Percentiles rank a stretch among this genome's conserved stretches.
Conservation (phyloP, 2,888 invertebrate species). For the Hirtodrosophila trivittata region DNA sequence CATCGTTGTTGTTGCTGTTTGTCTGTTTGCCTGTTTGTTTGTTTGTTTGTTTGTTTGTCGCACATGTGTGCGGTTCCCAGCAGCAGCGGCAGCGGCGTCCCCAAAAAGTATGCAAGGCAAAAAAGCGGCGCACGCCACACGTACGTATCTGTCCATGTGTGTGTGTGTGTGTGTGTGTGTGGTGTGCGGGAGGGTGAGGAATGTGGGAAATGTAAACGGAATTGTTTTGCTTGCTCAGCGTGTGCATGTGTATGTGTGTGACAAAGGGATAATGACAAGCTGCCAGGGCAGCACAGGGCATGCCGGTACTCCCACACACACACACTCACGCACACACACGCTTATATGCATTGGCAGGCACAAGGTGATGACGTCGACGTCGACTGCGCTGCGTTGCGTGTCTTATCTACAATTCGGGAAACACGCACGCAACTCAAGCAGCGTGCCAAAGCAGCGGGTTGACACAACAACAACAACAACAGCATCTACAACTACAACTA, state of each 20-base stretch:
- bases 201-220: conserved; percentile 77
- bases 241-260: conserved; percentile 35
- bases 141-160: conserved; percentile 2
- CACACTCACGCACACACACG: conserved; percentile 16
- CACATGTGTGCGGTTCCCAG: conserved; percentile 74
- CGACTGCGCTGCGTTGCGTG: conserved; percentile 67
- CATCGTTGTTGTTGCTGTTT: conserved; percentile 50
- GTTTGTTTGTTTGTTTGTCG: conserved; percentile 65
- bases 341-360: conserved; percentile 50
- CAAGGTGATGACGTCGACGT: conserved; percentile 62
- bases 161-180: conserved; percentile 15
- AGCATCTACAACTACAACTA: conserved; percentile 16
- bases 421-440: conserved; percentile 72
- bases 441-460: conserved; percentile 49
- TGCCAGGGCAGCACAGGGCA: conserved; percentile 27
- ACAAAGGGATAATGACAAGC: conserved; percentile 77
- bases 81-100: conserved; percentile 49
- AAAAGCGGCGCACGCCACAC: conserved; percentile 63
- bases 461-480: conserved; percentile 36
- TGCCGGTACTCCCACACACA: conserved; percentile 14
- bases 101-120: conserved; percentile 72
- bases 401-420: conserved; percentile 76
- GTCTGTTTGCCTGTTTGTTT: conserved; percentile 32
- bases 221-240: conserved; percentile 75
- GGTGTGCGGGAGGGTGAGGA: conserved; percentile 27